Evolutionary conservation across 2,797 vertebrate species (phyloP).

Genomic region (Propithecus deckenii): DNA sequence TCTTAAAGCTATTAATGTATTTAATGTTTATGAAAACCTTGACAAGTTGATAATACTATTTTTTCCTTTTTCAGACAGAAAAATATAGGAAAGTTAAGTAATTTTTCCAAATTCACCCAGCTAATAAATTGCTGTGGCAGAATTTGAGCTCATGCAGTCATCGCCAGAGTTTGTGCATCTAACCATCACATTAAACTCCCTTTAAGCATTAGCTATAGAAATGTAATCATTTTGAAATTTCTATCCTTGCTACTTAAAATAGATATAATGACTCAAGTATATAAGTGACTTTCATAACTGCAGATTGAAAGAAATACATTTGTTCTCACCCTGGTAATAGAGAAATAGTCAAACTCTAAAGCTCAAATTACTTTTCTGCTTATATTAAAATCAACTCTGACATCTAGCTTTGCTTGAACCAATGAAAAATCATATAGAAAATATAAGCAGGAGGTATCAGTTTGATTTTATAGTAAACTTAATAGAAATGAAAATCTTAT

Average conservation of each 20-base stretch:
- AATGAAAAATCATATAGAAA: conserved; percentile 3
- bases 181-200: not conserved
- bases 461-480: conserved; percentile 41
- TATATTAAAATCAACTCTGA: conserved; percentile 32
- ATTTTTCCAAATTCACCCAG: not conserved
- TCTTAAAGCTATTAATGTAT: not conserved
- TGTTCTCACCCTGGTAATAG: conserved; percentile 25
- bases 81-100: not conserved
- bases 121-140: not conserved
- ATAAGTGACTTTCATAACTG: not conserved
- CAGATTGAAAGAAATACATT: not conserved
- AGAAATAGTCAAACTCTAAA: not conserved
- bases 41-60: not conserved
- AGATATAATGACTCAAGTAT: not conserved
- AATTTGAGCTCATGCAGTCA: not conserved
- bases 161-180: not conserved
- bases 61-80: not conserved
- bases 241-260: conserved; percentile 46
- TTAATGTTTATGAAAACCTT: not conserved
- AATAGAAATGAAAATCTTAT: conserved; percentile 52
- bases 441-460: not conserved
- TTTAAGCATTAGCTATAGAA: not conserved
- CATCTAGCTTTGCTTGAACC: not conserved
- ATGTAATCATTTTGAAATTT: conserved; percentile 30
- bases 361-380: conserved; percentile 32